phyloP scores from a whole-genome alignment of 2,888 invertebrate species.

The Dicyrtomina minuta region DNA sequence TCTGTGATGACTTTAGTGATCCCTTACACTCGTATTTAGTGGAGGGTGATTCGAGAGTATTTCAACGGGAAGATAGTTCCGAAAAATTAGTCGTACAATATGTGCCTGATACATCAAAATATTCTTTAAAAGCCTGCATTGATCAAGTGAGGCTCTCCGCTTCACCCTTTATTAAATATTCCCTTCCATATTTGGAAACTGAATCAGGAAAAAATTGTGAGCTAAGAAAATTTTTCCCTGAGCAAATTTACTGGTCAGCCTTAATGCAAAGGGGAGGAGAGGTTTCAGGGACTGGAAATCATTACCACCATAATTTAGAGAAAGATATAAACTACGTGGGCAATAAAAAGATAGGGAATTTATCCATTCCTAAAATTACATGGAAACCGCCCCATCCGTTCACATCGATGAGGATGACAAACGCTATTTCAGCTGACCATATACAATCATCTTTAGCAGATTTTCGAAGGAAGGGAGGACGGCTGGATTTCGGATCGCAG shows the following conservation, averaged over 20 bases:
- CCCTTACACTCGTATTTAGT: slow-evolving; percentile 67
- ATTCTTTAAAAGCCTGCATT: slow-evolving; percentile 55
- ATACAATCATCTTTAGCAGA: slow-evolving; percentile 75
- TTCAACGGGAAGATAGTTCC: slow-evolving; percentile 56
- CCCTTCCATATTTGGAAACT: slow-evolving; percentile 84
- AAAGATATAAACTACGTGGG: slow-evolving; percentile 12
- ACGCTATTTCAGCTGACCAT: slow-evolving; percentile 65
- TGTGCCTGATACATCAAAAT: slow-evolving; percentile 51
- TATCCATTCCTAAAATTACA: slow-evolving; percentile 30
- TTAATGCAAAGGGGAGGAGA: slow-evolving; percentile 34
- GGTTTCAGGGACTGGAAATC: not conserved
- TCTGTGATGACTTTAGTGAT: slow-evolving; percentile 77
- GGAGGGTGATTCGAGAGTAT: slow-evolving; percentile 54
- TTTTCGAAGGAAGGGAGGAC: slow-evolving; percentile 82
- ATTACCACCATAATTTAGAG: slow-evolving; percentile 44
- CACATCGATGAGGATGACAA: slow-evolving; percentile 68
- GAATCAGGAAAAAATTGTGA: slow-evolving; percentile 74
- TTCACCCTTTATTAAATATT: slow-evolving; percentile 82
- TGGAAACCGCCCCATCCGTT: slow-evolving; percentile 67
- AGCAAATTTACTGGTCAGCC: slow-evolving; percentile 70
- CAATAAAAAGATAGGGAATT: slow-evolving; percentile 1
- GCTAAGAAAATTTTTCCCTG: slow-evolving; percentile 71
- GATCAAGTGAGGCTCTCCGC: slow-evolving; percentile 74
- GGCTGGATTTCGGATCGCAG: slow-evolving; percentile 54
- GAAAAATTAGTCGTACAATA: slow-evolving; percentile 61